phyloP scores from a whole-genome alignment of 2,888 invertebrate genomes.

The Latrodectus hesperus region DNA sequence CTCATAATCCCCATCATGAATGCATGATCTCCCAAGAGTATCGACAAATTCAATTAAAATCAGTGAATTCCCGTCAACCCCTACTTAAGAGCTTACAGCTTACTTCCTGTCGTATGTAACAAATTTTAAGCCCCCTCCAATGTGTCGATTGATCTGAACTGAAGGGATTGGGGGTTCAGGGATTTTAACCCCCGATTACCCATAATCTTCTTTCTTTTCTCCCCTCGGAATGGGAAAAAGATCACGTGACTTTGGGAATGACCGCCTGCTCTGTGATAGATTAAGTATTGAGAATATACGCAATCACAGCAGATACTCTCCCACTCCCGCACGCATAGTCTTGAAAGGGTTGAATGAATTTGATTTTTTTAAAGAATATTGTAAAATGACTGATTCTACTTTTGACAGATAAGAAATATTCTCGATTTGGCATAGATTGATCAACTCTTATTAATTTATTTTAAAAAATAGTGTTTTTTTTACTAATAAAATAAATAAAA shows the following conservation, averaged over 20 bases:
- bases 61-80: slow-evolving; percentile 36
- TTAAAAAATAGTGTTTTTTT: no score
- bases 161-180: slow-evolving; percentile 25
- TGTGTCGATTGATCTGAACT: slow-evolving; percentile 33
- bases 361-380: no score
- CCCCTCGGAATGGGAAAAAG: slow-evolving; percentile 51
- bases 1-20: slow-evolving; percentile 49
- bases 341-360: no score
- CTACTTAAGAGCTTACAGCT: slow-evolving; percentile 61
- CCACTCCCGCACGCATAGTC: no score
- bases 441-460: no score
- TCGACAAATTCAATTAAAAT: slow-evolving; percentile 66
- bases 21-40: slow-evolving; percentile 48
- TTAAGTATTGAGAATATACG: slow-evolving; percentile 20
- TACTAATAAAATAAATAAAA: no score
- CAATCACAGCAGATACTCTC: no score
- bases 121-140: slow-evolving; percentile 46
- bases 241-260: slow-evolving; percentile 53
- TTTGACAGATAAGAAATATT: no score
- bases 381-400: no score
- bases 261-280: slow-evolving; percentile 29
- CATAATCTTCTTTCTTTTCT: slow-evolving; percentile 15
- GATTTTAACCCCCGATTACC: slow-evolving; percentile 62
- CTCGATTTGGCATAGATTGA: no score
- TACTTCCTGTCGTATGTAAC: slow-evolving; percentile 25